Evolutionary conservation across 2,797 vertebrate genomes (phyloP).

Genomic region (Antrozous pallidus): DNA sequence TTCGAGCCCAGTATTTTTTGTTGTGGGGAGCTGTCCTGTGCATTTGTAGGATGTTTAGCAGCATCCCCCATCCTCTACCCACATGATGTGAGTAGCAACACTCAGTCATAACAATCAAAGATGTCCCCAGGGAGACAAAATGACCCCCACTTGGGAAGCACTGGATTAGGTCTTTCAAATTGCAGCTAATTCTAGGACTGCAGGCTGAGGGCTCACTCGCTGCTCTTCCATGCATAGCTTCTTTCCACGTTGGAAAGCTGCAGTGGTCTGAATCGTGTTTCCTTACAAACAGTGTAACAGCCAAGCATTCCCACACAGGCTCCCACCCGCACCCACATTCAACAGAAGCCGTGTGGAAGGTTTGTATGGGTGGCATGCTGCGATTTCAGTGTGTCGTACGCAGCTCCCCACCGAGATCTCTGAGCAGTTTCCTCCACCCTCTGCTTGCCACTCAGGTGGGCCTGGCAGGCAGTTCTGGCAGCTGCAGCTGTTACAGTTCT

Average conservation of each 20-base stretch:
- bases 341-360: not conserved
- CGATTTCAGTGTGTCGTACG: not conserved
- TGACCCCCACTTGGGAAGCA: not conserved
- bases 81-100: rapidly evolving
- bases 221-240: not conserved
- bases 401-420: not conserved
- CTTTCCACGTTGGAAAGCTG: not conserved
- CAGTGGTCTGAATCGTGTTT: not conserved
- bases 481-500: not conserved
- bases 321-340: not conserved
- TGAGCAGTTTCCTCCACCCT: not conserved
- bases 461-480: constrained; percentile 50
- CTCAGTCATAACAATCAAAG: not conserved
- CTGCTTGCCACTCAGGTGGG: constrained; percentile 15
- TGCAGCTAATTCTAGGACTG: not conserved
- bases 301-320: not conserved
- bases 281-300: not conserved
- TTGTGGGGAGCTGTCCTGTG: too few relatives aligned
- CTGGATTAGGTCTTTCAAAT: not conserved
- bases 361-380: not conserved
- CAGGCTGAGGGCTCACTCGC: not conserved
- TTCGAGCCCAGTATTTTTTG: rapidly evolving
- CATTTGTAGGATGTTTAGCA: not conserved
- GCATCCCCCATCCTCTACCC: not conserved
- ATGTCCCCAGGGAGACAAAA: not conserved